Conservation (phyloP, 2,797 vertebrate species). For the Novumbra hubbsi region DNA sequence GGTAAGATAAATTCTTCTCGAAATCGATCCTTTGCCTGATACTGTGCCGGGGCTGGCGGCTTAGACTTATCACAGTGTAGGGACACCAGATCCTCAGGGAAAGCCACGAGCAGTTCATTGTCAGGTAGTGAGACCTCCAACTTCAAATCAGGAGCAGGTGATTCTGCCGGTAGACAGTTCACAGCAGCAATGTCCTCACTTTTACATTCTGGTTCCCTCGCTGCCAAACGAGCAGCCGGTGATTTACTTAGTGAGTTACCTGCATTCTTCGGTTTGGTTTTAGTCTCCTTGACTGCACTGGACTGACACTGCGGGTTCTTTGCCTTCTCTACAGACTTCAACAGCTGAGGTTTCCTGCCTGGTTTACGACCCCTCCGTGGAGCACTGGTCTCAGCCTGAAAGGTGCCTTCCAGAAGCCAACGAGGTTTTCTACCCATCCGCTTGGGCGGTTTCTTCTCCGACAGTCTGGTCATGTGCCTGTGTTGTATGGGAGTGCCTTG, state of each 20-base stretch:
- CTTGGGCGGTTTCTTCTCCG: slow-evolving; percentile 70
- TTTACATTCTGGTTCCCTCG: slow-evolving; percentile 38
- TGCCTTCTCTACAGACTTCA: slow-evolving; percentile 22
- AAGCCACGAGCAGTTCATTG: slow-evolving; percentile 69
- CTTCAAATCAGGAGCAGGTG: slow-evolving; percentile 56
- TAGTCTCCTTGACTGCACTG: slow-evolving; percentile 34
- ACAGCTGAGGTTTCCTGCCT: slow-evolving; percentile 51
- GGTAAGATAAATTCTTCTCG: slow-evolving; percentile 63
- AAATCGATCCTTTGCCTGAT: slow-evolving; percentile 36
- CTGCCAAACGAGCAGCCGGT: slow-evolving; percentile 10
- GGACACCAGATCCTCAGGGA: slow-evolving; percentile 59
- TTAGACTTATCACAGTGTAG: slow-evolving; percentile 52
- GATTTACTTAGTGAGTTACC: slow-evolving; percentile 13
- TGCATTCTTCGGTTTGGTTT: slow-evolving; percentile 46
- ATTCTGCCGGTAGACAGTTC: slow-evolving; percentile 21
- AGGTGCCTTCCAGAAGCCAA: slow-evolving; percentile 76
- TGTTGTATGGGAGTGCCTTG: slow-evolving; percentile 51
- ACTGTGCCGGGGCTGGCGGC: slow-evolving; percentile 18
- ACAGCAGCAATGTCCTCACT: slow-evolving; percentile 33
- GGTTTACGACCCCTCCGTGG: slow-evolving; percentile 55
- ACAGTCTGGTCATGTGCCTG: slow-evolving; percentile 66
- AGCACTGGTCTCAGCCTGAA: slow-evolving; percentile 54
- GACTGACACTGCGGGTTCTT: slow-evolving; percentile 34
- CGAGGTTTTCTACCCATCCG: slow-evolving; percentile 72
- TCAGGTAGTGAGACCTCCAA: slow-evolving; percentile 76